Percentiles rank a stretch among this genome's conserved stretches.
These are phyloP conservation scores for Pungitius pungitius DNA, from an alignment of 2,113 vertebrate genomes.

Conservation along the genomic window DNA sequence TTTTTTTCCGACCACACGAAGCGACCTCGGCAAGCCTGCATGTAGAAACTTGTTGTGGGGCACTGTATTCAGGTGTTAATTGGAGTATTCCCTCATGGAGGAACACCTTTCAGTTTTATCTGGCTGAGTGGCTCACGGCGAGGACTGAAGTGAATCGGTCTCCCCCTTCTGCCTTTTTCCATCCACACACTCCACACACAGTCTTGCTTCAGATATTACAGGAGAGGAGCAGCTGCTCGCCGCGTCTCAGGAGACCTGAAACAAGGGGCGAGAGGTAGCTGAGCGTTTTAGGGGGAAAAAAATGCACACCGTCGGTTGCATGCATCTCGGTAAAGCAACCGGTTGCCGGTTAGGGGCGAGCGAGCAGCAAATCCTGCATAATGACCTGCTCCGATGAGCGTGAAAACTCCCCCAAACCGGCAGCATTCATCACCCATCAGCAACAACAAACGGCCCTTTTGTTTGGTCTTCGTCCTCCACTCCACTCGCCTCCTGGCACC, in stretches of 20 bases:
- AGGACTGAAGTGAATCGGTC: slow-evolving; percentile 10
- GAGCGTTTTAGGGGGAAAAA: slow-evolving; percentile 30
- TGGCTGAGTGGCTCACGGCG: slow-evolving; percentile 13
- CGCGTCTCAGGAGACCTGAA: slow-evolving; percentile 52
- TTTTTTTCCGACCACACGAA: background rate
- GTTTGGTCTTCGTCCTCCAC: slow-evolving; percentile 45
- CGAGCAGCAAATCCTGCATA: slow-evolving; percentile 70
- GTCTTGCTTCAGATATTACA: slow-evolving; percentile 56
- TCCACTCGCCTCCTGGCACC: slow-evolving; percentile 24
- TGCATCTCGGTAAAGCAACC: slow-evolving; percentile 55
- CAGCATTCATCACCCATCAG: slow-evolving; percentile 76
- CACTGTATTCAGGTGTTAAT: slow-evolving; percentile 58
- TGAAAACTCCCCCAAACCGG: slow-evolving; percentile 74
- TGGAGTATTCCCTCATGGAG: slow-evolving; percentile 50
- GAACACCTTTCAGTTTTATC: slow-evolving; percentile 40
- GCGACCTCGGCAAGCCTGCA: slow-evolving; percentile 19
- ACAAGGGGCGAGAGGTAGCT: slow-evolving; percentile 30
- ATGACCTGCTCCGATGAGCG: slow-evolving; percentile 77
- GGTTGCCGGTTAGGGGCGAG: slow-evolving; percentile 60
- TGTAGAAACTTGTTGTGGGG: slow-evolving; percentile 35
- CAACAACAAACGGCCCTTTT: slow-evolving; percentile 67
- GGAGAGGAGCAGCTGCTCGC: slow-evolving; percentile 58
- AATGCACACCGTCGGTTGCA: slow-evolving; percentile 31
- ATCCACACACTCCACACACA: slow-evolving; percentile 7
- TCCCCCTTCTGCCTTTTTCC: slow-evolving; percentile 1